phyloP scores from a whole-genome alignment of 2,888 invertebrate genomes.

The Tenthredo distinguenda region DNA sequence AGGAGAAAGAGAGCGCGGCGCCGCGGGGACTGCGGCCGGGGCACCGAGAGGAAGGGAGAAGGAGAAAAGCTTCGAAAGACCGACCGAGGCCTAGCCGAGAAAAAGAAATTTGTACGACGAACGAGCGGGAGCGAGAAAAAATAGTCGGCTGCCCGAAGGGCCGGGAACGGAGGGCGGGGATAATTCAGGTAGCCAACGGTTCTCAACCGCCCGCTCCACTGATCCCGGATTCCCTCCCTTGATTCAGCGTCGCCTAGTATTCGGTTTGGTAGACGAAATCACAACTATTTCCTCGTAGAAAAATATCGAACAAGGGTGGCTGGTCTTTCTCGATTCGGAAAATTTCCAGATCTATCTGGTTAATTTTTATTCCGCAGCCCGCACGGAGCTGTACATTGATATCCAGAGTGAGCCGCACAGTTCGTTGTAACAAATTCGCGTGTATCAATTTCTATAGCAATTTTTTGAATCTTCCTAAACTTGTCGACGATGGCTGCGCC shows the following conservation, averaged over 20 bases:
- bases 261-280: not conserved
- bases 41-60: not conserved
- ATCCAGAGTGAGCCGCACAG: not conserved
- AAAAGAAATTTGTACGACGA: constrained; percentile 55
- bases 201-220: constrained; percentile 17
- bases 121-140: constrained; percentile 40
- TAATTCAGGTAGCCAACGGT: constrained; percentile 49
- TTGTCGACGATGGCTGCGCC: not conserved
- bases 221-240: not conserved
- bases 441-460: too few relatives aligned
- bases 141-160: constrained; percentile 30
- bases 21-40: not conserved
- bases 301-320: not conserved
- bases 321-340: not conserved
- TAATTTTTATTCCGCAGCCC: not conserved
- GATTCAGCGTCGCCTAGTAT: not conserved
- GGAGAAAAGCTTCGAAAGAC: constrained; percentile 15
- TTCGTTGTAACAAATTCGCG: not conserved
- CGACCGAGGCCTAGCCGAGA: constrained; percentile 25
- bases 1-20: not conserved
- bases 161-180: constrained; percentile 27
- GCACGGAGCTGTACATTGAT: not conserved
- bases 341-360: not conserved
- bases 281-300: not conserved
- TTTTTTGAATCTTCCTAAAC: not conserved